Percentiles rank a stretch among this genome's conserved stretches.
phyloP scores from a whole-genome alignment of 2,113 vertebrate species.

The Lasiurus cinereus region DNA sequence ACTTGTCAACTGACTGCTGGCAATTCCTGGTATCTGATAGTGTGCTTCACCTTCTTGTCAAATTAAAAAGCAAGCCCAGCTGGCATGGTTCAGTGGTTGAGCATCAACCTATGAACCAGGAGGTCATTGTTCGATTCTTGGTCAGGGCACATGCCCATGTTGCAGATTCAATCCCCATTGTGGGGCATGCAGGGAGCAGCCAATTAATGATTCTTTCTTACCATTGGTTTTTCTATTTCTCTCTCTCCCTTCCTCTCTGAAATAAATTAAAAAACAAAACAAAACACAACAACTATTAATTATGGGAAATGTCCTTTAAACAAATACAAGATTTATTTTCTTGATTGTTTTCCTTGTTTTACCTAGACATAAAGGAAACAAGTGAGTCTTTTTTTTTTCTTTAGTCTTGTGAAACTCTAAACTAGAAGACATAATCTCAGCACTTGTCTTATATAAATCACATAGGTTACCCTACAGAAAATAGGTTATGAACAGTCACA shows the following conservation, averaged over 20 bases:
- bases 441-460: not conserved
- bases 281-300: not conserved
- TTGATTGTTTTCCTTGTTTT: constrained; percentile 35
- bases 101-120: no score
- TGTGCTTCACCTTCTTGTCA: constrained; percentile 18
- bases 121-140: no score
- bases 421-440: not conserved
- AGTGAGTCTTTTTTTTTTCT: not conserved
- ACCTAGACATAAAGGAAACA: not conserved
- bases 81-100: no score
- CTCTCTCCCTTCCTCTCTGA: no score
- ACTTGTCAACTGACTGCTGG: not conserved
- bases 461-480: not conserved
- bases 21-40: constrained; percentile 11
- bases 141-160: no score
- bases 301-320: constrained; percentile 47
- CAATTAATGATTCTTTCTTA: no score
- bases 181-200: no score
- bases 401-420: not conserved
- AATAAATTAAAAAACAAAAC: not conserved
- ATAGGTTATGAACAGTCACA: not conserved
- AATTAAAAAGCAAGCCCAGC: not conserved
- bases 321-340: constrained; percentile 53
- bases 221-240: no score
- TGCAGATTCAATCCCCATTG: no score